Evolutionary conservation across 2,888 invertebrate genomes (phyloP), one percentile per base, ranked within the genome.

Genomic region (Heliconius ethilla): DNA sequence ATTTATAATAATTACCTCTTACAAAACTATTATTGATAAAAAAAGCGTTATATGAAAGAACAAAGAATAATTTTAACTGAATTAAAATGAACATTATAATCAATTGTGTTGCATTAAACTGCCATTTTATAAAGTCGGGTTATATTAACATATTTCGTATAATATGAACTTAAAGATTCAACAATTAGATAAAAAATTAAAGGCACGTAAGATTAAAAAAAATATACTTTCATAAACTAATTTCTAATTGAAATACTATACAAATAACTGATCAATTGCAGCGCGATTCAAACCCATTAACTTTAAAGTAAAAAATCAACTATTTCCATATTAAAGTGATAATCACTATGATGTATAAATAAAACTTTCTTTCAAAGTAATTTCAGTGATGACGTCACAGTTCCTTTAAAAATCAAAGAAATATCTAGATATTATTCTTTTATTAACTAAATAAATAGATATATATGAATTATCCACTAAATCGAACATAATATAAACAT

Each of bases 391-490:
- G 70, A 70, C 51, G 70, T 70, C 69, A 69, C 70, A 45, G 29
- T 22, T 25, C 69, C 25, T 10, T 22, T 45, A 70, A 51, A 72
- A 72, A 72, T 72, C 70, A 72, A 72, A 70, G 51, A 70, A 72
- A 51, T 6, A n/a, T 29, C 33, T 76, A 74, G 65, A 74, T 80
- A 79, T 83, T 83, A 81, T 40, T 67, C 67, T 84, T 87, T 87
- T 87, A 87, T 87, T 88, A 82, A 86, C 89, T 94, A 94, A 94
- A 94, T 94, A 93, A 94, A 94, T 94, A 94, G 88, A 92, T 91
- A 90, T 90, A 67, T 72, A 91, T 90, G 90, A 89, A 91, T 91
- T 91, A 92, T 85, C 87, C 89, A 91, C 91, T 91, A 92, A 82
- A 85, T 88, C 84, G 84, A 89, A 88, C 85, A 86, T 87, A 85